Base-by-base conservation (phyloP, 2,797 vertebrate genomes). In the Manis javanica region DNA sequence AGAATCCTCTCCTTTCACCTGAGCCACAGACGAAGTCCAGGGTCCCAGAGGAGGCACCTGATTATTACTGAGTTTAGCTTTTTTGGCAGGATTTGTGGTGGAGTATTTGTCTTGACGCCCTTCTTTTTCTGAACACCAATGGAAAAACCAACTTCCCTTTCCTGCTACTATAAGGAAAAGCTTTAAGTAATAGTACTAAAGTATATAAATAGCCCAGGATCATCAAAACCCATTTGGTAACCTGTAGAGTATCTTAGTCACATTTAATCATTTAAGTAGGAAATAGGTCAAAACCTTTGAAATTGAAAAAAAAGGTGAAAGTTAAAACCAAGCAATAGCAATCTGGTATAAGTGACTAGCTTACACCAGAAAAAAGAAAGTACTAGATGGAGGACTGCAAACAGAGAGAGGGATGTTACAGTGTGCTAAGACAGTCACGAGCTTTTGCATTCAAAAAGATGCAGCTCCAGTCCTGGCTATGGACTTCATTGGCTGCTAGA, bases 231-330 rank as follows among this genome's bases (percentile, higher is more conserved):
- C 39, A 26, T 79, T 68, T 86, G 55, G 26, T 83, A 88, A 51
- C 21, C 21, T 74, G 46, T 57, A 34, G 42, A 72, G 19, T 59
- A 37, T 84, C n/a, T 91, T 90, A 18, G 71, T 90, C 49, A 75
- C 31, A 86, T 86, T 95, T 68, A 83, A 90, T 69, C 51, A 49
- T n/a, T 68, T 39, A 9, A 42, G 3, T 39, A 68, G 63, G n/a
- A 71, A 90, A 84, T 74, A 90, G 15, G 37, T 59, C 64, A 95
- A 87, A 93, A 57, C 19, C 18, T 92, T 75, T 74, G 66, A 95
- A 92, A 79, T 0, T 46, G 23, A 31, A 55, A 31, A 51, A 77
- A 34, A 88, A 89, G 21, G 19, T 75, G 31, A 78, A 34, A 81
- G 34, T 53, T 91, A 61, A 93, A 86, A 88, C 31, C 84, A 83